These are phyloP conservation scores for Scophthalmus maximus DNA, from an alignment of 2,113 vertebrate species.

Conservation along the genomic window DNA sequence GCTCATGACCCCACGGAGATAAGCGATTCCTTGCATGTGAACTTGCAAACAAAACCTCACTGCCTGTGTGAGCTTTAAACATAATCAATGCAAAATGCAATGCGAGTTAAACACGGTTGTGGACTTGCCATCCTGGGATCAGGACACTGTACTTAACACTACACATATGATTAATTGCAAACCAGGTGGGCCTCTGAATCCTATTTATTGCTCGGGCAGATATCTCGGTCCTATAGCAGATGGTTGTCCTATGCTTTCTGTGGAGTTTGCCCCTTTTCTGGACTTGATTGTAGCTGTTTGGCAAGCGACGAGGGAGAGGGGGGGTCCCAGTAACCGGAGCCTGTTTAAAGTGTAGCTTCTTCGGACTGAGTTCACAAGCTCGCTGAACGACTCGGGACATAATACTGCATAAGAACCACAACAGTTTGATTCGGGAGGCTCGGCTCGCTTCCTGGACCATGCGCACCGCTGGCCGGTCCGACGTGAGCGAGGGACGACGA, in stretches of 20 bases:
- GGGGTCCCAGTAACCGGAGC: conserved; percentile 22
- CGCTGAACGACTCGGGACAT: no score
- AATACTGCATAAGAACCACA: no score
- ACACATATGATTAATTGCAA: not conserved
- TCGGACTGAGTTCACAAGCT: conserved; percentile 25
- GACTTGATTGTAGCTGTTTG: conserved; percentile 37
- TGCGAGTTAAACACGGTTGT: not conserved
- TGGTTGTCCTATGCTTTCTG: conserved; percentile 11
- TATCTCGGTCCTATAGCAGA: conserved; percentile 18
- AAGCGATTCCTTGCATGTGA: not conserved
- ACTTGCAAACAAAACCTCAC: not conserved
- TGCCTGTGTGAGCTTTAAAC: not conserved
- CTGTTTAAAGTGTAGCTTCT: conserved; percentile 58
- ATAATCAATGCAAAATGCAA: not conserved
- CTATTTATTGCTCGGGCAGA: conserved; percentile 31
- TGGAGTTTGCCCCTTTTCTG: conserved; percentile 69
- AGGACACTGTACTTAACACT: not conserved
- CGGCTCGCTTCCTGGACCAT: conserved; percentile 23
- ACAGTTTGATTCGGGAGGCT: no score
- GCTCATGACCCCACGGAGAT: not conserved
- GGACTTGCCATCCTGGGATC: not conserved
- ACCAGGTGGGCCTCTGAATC: conserved; percentile 21
- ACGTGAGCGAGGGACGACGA: no score
- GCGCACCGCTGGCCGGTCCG: conserved; percentile 32
- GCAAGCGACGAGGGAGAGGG: conserved; percentile 10